Conservation (phyloP, 2,888 invertebrate genomes). For the Morpho helenor region DNA sequence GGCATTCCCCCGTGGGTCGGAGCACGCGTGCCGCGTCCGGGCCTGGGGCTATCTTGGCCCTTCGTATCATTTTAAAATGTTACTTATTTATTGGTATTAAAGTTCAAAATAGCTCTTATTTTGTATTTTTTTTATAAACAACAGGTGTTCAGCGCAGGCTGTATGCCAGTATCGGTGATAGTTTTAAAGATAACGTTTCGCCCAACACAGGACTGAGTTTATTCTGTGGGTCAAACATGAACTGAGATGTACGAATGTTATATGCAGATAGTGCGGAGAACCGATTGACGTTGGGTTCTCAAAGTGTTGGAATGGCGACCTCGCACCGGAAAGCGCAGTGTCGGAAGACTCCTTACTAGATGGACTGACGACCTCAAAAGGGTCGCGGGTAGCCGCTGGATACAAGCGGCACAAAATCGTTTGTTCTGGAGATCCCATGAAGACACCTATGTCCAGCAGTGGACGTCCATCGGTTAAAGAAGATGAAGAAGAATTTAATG, state of each 20-base stretch:
- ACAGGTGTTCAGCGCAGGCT: conserved; percentile 30
- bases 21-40: conserved; percentile 44
- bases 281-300: too few relatives aligned
- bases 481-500: too few relatives aligned
- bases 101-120: conserved; percentile 9
- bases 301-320: too few relatives aligned
- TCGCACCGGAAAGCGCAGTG: too few relatives aligned
- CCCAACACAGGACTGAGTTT: conserved; percentile 46
- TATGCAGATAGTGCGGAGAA: too few relatives aligned
- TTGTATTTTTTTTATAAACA: conserved; percentile 14
- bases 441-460: too few relatives aligned
- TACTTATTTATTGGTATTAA: conserved; percentile 12
- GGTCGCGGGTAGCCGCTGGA: too few relatives aligned
- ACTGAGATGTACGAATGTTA: conserved; percentile 26
- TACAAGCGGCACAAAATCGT: too few relatives aligned
- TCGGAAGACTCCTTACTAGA: too few relatives aligned
- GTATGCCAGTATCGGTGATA: conserved; percentile 38
- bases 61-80: background rate
- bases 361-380: too few relatives aligned
- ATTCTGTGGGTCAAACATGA: conserved; percentile 41
- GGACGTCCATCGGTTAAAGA: too few relatives aligned
- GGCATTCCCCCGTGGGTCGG: conserved; percentile 55
- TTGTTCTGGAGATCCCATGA: too few relatives aligned
- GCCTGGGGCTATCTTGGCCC: conserved; percentile 39
- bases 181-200: conserved; percentile 39